These are phyloP conservation scores for Ochotona princeps DNA, from an alignment of 2,113 vertebrate genomes.

Conservation along the genomic window DNA sequence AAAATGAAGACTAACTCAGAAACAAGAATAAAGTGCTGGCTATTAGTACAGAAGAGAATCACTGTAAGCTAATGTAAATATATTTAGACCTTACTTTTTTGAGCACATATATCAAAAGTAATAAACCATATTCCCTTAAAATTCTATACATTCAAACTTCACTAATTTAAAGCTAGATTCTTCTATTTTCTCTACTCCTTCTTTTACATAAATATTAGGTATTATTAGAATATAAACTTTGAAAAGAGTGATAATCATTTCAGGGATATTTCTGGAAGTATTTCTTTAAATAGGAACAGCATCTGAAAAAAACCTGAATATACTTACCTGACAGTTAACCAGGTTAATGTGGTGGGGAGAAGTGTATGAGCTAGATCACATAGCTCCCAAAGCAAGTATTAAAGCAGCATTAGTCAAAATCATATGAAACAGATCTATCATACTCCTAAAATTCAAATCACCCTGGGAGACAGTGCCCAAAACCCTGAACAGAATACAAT, in stretches of 20 bases:
- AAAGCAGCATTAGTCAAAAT: slow-evolving; percentile 23
- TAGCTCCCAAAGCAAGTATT: not conserved
- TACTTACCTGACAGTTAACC: not conserved
- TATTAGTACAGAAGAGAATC: not conserved
- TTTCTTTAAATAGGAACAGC: not conserved
- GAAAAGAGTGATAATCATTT: slow-evolving; percentile 32
- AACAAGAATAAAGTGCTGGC: slow-evolving; percentile 31
- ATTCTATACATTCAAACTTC: slow-evolving; percentile 26
- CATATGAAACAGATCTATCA: slow-evolving; percentile 37
- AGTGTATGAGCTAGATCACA: not conserved
- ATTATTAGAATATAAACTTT: slow-evolving; percentile 17
- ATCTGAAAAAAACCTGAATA: not conserved
- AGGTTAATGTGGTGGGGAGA: not conserved
- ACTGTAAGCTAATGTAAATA: not conserved
- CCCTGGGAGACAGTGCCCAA: not conserved
- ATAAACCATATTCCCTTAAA: slow-evolving; percentile 10
- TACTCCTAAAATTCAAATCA: slow-evolving; percentile 57
- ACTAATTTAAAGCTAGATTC: slow-evolving; percentile 31
- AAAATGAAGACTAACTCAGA: slow-evolving; percentile 47
- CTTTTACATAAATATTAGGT: slow-evolving; percentile 17
- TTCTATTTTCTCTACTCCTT: slow-evolving; percentile 17
- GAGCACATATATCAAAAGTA: not conserved
- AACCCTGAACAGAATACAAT: slow-evolving; percentile 15
- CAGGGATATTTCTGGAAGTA: not conserved
- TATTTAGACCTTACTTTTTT: not conserved